Evolutionary conservation across 2,797 vertebrate genomes (phyloP), one percentile per base, ranked within the genome.

Genomic region (Tokudaia tokunoshimensis): DNA sequence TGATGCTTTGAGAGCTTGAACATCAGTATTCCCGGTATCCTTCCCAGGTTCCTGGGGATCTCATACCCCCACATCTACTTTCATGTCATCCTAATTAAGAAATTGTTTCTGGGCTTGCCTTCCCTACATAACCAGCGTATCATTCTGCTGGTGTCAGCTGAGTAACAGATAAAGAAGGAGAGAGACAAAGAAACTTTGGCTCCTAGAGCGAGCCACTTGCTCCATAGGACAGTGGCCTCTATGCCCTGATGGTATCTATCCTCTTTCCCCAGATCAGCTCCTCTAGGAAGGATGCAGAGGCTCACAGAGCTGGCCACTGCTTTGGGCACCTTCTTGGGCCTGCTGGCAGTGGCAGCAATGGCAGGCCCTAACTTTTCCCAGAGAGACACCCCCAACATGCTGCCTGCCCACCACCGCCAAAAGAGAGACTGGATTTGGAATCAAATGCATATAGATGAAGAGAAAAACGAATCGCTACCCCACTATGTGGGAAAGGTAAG

Each of bases 361-460:
- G 94, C 95, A 3, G 81, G 10, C 2, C 0, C 59, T n/a, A 31
- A 72, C 88, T n/a, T 86, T 37, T 22, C 70, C 91, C 92, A 2
- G 0, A n/a, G 0, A 2, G 70, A 95, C 20, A 1, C 22, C 10
- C 37, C 20, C 14, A 0, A 83, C 81, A 2, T 52, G 8, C 88
- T 31, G 13, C 91, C 59, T 17, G 1, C 4, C 44, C 98, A 97
- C 86, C 98, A 88, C 94, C 98, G 99, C 84, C 97, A 98, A 80
- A 99, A 98, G 81, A 98, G 99, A 97, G 98, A 97, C 55, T 99
- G 99, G 99, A 98, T 99, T 96, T 99, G 99, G 99, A 99, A 99
- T 95, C 98, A 98, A 94, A 98, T 99, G 98, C 98, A 98, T 47
- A 98, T 99, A 17, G 96, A 97, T 14, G 99, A 99, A 72, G 98